Percentiles rank a stretch among this genome's conserved stretches.
Conservation (phyloP, 1,140 invertebrate species). For the Luehdorfia chinensis region DNA sequence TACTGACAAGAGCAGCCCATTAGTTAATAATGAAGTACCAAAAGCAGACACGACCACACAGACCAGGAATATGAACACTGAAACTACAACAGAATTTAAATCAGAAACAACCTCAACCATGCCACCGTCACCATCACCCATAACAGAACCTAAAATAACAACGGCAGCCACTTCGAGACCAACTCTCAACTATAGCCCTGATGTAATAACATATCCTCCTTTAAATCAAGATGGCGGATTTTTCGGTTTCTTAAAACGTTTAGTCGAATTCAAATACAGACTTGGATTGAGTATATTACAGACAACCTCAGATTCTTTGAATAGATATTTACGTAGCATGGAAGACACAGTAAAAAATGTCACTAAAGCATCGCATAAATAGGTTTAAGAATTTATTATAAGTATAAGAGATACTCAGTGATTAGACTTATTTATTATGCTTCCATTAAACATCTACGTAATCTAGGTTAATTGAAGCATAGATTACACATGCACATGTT, state of each 20-base stretch:
- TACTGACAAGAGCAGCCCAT: slow-evolving; percentile 26
- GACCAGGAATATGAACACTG: slow-evolving; percentile 47
- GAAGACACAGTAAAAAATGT: slow-evolving; percentile 48
- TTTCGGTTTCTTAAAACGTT: slow-evolving; percentile 61
- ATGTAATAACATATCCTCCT: slow-evolving; percentile 61
- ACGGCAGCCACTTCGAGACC: slow-evolving; percentile 26
- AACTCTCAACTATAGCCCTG: slow-evolving; percentile 41
- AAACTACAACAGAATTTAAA: slow-evolving; percentile 57
- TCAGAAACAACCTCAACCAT: slow-evolving; percentile 50
- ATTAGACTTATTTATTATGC: neutral
- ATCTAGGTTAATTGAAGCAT: too few species aligned
- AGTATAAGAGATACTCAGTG: slow-evolving; percentile 5
- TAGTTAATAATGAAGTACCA: slow-evolving; percentile 7
- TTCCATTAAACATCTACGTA: neutral
- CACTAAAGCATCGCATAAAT: slow-evolving; percentile 37
- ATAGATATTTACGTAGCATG: slow-evolving; percentile 63
- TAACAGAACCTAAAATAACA: slow-evolving; percentile 28
- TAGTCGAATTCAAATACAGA: slow-evolving; percentile 72
- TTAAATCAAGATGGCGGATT: slow-evolving; percentile 47
- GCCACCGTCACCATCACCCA: slow-evolving; percentile 35
- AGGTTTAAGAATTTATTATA: neutral
- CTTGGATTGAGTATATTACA: slow-evolving; percentile 70
- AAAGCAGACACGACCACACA: slow-evolving; percentile 41
- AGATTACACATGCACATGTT: too few species aligned
- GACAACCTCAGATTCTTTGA: slow-evolving; percentile 65